Conservation (phyloP, 2,113 vertebrate genomes). For the Rhombomys opimus region DNA sequence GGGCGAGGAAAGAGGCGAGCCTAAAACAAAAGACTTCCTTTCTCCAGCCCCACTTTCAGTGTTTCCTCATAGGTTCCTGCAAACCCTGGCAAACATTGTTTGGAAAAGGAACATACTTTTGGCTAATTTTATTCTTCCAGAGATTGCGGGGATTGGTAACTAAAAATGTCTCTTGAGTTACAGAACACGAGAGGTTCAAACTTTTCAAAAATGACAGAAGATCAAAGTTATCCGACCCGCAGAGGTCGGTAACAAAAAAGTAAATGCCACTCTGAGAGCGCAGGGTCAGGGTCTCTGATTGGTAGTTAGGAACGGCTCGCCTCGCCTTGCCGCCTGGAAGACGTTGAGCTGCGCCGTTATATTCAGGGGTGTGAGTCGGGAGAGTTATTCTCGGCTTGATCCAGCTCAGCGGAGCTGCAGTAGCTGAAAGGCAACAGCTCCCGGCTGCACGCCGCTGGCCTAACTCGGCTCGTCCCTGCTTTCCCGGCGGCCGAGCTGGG, state of each 20-base stretch:
- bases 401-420: background rate
- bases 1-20: background rate
- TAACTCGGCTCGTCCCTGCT: background rate
- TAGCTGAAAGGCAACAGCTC: background rate
- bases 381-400: background rate
- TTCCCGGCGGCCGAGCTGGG: background rate
- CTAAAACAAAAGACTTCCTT: constrained; percentile 79
- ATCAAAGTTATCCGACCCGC: constrained; percentile 17
- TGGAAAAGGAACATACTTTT: constrained; percentile 7
- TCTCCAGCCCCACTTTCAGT: constrained; percentile 10
- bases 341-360: background rate
- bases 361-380: too few species aligned
- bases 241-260: constrained; percentile 60
- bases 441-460: background rate
- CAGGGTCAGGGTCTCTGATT: background rate
- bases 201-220: background rate
- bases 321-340: background rate
- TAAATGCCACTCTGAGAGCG: constrained; percentile 63
- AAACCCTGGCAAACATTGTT: constrained; percentile 68
- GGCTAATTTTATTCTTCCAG: constrained; percentile 47
- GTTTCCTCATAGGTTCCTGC: constrained; percentile 37
- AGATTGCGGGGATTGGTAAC: background rate
- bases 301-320: background rate
- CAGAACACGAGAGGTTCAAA: background rate
- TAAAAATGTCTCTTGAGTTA: background rate